Percentiles rank a stretch among this genome's conserved stretches.
Conservation (phyloP, 2,797 vertebrate species). For the Caiman crocodilus region DNA sequence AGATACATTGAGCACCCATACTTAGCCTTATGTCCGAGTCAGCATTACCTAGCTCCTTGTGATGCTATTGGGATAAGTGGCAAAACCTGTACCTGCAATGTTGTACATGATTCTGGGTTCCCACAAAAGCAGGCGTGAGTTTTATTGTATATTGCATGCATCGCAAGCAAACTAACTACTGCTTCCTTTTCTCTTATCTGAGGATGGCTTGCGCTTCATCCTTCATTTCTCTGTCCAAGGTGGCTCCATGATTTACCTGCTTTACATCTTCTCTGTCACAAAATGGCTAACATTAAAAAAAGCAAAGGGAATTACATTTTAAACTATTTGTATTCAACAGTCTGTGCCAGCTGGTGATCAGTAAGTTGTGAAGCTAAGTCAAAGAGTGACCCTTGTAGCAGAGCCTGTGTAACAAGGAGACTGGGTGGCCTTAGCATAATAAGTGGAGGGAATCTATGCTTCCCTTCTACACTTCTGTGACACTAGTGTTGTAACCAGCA, state of each 20-base stretch:
- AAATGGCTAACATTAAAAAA: no score
- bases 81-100: background rate
- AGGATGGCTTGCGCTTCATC: no score
- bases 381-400: background rate
- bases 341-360: background rate
- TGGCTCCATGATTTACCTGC: no score
- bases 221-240: no score
- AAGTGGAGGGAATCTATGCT: background rate
- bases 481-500: background rate
- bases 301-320: no score
- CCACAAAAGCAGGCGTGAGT: background rate
- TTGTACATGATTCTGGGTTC: background rate
- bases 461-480: background rate
- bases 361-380: background rate
- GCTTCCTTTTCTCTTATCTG: no score
- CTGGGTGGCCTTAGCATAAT: background rate
- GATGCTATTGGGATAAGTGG: background rate
- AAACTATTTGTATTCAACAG: no score
- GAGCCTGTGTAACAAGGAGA: background rate
- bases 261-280: no score
- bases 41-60: background rate
- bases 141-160: background rate
- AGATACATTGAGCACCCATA: background rate
- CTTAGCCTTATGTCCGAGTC: background rate
- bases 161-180: background rate